Percentiles rank a stretch among this genome's conserved stretches.
Conservation (phyloP, 2,113 vertebrate genomes). For the Microtus oregoni region DNA sequence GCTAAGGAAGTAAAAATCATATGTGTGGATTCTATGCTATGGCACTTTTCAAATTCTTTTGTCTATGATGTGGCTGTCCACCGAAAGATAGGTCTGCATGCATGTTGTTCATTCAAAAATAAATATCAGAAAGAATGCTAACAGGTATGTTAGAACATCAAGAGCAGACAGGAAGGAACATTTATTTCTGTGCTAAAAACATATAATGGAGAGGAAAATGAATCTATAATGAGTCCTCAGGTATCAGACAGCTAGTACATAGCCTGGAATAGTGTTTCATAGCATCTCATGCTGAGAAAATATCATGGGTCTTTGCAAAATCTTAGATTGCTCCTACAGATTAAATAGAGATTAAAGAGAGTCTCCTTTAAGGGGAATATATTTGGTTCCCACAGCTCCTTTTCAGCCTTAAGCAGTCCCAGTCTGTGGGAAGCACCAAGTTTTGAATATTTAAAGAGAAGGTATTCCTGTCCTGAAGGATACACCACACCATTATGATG, state of each 20-base stretch:
- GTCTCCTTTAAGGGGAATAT: background rate
- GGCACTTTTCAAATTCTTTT: background rate
- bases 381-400: background rate
- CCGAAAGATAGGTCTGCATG: background rate
- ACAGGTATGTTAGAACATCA: background rate
- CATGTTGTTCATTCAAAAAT: background rate
- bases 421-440: fast-evolving
- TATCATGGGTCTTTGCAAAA: background rate
- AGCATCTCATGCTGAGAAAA: background rate
- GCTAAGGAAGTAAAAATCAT: background rate
- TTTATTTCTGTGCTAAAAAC: background rate
- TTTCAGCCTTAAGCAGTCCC: background rate
- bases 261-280: background rate
- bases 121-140: background rate
- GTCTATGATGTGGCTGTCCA: background rate
- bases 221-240: background rate
- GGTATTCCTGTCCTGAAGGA: fast-evolving
- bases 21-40: background rate
- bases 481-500: background rate
- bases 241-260: background rate
- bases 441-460: background rate
- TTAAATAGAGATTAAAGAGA: background rate
- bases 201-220: background rate
- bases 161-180: background rate
- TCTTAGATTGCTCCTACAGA: background rate